Percentiles rank a stretch among this genome's conserved stretches.
Conservation (phyloP, 2,113 vertebrate species). For the Herpetotheres cachinnans region DNA sequence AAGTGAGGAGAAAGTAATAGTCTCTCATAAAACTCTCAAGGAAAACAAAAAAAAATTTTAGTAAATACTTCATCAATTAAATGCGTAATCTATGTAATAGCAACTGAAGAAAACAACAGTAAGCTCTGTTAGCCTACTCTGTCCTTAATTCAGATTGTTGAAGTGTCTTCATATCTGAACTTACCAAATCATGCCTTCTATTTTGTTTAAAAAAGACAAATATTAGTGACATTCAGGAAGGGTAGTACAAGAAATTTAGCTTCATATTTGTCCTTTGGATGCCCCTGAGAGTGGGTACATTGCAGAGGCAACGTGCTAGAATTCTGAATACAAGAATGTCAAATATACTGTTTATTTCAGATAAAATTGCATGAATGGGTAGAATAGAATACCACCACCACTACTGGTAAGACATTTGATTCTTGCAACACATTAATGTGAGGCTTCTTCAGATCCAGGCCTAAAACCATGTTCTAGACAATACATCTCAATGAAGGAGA, state of each 20-base stretch:
- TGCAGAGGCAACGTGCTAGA: background rate
- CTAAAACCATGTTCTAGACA: background rate
- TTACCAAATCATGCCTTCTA: background rate
- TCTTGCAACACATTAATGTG: background rate
- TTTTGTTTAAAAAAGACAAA: background rate
- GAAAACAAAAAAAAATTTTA: background rate
- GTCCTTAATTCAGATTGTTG: background rate
- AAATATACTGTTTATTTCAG: background rate
- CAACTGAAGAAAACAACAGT: background rate
- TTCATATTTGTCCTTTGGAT: background rate
- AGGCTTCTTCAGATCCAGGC: background rate
- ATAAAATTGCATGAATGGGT: background rate
- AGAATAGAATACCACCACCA: background rate
- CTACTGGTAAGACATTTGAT: background rate
- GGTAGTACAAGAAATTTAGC: background rate
- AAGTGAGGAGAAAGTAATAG: background rate
- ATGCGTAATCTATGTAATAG: background rate
- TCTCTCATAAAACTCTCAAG: background rate
- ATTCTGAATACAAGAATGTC: background rate
- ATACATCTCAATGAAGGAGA: background rate
- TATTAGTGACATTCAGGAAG: background rate
- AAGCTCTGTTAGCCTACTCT: background rate
- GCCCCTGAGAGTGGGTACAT: background rate
- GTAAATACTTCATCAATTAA: background rate
- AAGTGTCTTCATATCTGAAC: background rate